A percentile compares a stretch with the other conserved stretches of the same genome.
Conservation (phyloP, 2,113 vertebrate genomes). For the Callipepla squamata region DNA sequence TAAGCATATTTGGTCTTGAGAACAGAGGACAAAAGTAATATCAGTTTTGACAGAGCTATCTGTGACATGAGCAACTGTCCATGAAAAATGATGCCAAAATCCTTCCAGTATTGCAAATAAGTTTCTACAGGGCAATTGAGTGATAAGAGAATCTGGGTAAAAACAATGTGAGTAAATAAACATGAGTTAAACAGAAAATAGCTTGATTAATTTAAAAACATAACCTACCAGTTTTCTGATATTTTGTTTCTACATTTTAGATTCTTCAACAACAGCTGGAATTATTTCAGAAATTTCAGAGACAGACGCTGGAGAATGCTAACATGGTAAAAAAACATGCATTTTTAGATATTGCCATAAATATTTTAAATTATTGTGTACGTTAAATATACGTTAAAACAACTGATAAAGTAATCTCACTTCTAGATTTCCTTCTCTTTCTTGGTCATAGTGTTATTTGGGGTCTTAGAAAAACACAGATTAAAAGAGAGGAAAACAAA, state of each 20-base stretch:
- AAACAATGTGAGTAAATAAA: background rate
- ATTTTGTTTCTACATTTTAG: constrained; percentile 28
- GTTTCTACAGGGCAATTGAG: background rate
- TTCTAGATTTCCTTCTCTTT: background rate
- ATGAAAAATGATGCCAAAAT: background rate
- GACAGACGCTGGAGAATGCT: constrained; percentile 70
- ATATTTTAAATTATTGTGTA: background rate
- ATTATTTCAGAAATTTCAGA: constrained; percentile 67
- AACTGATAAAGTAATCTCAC: background rate
- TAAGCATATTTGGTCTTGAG: background rate
- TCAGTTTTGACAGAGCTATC: background rate
- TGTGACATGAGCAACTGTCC: background rate
- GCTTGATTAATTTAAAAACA: background rate
- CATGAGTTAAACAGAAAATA: background rate
- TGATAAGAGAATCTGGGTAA: background rate
- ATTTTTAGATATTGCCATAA: background rate
- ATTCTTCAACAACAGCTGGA: constrained; percentile 70
- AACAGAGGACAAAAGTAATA: background rate
- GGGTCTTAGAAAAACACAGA: background rate
- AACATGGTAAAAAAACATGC: constrained; percentile 61
- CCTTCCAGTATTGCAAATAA: background rate
- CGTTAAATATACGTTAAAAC: background rate
- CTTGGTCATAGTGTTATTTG: background rate
- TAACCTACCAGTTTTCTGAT: background rate
- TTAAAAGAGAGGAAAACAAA: background rate